phyloP scores from a whole-genome alignment of 2,888 invertebrate species.

The Rotaria socialis region DNA sequence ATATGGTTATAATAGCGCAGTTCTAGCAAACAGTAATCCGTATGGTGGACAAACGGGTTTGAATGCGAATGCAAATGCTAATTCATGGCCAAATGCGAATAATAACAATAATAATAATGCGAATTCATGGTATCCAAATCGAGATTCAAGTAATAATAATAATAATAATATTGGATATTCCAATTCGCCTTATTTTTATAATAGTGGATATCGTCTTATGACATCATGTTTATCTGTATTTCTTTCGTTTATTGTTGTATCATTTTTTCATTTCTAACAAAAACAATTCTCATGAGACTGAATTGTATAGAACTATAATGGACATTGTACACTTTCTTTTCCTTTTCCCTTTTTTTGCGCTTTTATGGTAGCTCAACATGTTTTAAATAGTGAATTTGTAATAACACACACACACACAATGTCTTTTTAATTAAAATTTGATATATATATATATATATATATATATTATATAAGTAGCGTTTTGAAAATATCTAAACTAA shows the following conservation, averaged over 20 bases:
- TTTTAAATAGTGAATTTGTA: slow-evolving; percentile 12
- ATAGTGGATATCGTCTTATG: not conserved
- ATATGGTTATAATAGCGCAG: not conserved
- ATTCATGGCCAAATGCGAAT: not conserved
- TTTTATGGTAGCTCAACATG: not conserved
- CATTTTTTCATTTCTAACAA: not conserved
- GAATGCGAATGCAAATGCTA: not conserved
- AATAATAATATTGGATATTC: not conserved
- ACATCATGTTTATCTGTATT: not conserved
- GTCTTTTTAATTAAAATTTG: not conserved
- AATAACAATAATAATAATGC: not conserved
- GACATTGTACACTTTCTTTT: not conserved
- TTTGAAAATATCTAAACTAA: no score
- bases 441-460: not conserved
- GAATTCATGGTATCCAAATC: not conserved
- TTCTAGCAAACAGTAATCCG: not conserved
- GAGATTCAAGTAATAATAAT: not conserved
- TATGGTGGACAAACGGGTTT: not conserved
- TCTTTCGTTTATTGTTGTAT: not conserved
- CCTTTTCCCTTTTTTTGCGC: not conserved
- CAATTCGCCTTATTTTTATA: not conserved
- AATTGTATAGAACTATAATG: not conserved
- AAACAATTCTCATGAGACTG: not conserved
- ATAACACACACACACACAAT: not conserved
- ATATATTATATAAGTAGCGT: not conserved